Base-by-base conservation (phyloP, 2,113 vertebrate species). In the Podilymbus podiceps region DNA sequence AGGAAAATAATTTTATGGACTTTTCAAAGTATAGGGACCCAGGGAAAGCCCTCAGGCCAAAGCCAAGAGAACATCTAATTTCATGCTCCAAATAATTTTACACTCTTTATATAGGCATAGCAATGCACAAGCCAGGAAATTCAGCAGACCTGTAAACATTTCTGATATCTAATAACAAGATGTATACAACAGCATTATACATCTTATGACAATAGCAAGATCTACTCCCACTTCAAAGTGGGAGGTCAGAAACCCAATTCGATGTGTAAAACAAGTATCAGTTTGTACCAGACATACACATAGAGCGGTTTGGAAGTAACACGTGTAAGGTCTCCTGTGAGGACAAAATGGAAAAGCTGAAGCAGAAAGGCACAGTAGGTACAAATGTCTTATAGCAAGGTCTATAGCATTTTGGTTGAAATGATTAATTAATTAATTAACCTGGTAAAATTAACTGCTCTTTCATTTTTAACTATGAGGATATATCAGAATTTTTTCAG, bases 61-160 rank as follows among this genome's bases (percentile, higher is more conserved):
- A 85, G 77, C 64, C 86, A 83, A 86, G 18, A 95, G 75, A 96
- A 97, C 72, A 95, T 93, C 35, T 31, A 94, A 96, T 97, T 97
- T 96, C 91, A 95, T 93, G 95, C 96, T 97, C 95, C 88, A 97
- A 82, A 96, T 97, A 95, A 76, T 90, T 81, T 94, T 89, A 86
- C 68, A 75, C 87, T 90, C 76, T 89, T 81, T 63, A 50, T 83
- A 78, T 22, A 94, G 64, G 66, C 85, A 81, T 35, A 73, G 42
- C 84, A 90, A 75, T 58, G 58, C 75, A 88, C 12, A 82, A 76
- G n/a, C 20, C 23, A 40, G 85, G 77, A 94, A 95, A 95, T 91
- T 84, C 74, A 88, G 31, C 52, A 96, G 62, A 93, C 40, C 58
- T 95, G 53, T 86, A 91, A 96, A 91, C 11, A 88, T 79, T 94